Evolutionary conservation across 37 sponge, comb jelly and placozoan species (phyloP).

Genomic region (Aplysina aerophoba): DNA sequence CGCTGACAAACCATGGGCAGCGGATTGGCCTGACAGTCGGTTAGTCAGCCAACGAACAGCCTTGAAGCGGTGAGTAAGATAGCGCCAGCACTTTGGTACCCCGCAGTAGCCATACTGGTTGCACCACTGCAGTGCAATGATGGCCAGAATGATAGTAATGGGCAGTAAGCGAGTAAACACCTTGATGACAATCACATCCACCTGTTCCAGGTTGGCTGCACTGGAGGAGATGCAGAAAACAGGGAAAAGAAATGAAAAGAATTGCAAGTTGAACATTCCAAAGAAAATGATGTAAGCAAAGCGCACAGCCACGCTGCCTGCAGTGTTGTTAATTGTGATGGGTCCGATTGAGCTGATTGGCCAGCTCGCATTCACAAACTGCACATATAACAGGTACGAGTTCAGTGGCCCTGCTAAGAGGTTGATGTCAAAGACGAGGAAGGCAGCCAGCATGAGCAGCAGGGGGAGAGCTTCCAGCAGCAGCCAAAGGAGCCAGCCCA

Average conservation of each 20-base stretch:
- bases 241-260: slow-evolving; percentile 22
- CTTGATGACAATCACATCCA: slow-evolving; percentile 19
- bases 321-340: background rate
- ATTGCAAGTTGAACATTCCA: slow-evolving; percentile 26
- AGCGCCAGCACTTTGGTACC: background rate
- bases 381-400: slow-evolving; percentile 7
- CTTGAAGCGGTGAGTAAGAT: background rate
- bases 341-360: slow-evolving; percentile 12
- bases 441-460: background rate
- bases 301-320: background rate
- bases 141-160: background rate
- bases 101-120: background rate
- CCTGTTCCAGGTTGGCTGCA: background rate
- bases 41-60: too few species aligned
- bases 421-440: slow-evolving; percentile 20
- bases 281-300: background rate
- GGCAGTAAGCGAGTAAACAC: background rate
- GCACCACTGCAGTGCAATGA: background rate
- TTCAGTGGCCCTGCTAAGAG: slow-evolving; percentile 10
- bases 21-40: too few species aligned
- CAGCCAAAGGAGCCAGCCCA: slow-evolving; percentile 25
- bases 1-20: too few species aligned
- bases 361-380: background rate
- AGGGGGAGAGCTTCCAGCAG: slow-evolving; percentile 19
- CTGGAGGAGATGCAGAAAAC: background rate